Evolutionary conservation across 1,140 invertebrate genomes (phyloP), one percentile per base, ranked within the genome.

Genomic region (Sesamia nonagrioides): DNA sequence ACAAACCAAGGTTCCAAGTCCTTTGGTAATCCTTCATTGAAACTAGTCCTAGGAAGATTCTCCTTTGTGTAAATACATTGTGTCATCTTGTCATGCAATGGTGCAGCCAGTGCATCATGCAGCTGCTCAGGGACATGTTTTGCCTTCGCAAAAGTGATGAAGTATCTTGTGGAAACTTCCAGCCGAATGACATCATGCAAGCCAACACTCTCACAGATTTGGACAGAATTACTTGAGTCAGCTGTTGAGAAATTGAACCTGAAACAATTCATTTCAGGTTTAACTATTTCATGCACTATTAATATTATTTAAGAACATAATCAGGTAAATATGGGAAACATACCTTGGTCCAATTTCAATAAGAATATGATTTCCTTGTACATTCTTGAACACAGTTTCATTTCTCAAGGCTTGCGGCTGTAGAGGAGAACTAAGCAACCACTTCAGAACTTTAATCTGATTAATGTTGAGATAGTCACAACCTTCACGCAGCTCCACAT

Each of bases 201-300:
- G 7, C 97, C 97, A 66, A 99, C 96, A 79, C 98, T 97, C 81
- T 97, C 96, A 91, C 98, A 99, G 82, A 99, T 99, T 37, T 98
- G 98, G 4, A 99, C 98, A 66, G 98, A 98, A 95, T 99, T 99
- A 80, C 98, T 99, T 1, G 98, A 99, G 88, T 98, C 98, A 0
- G 98, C 97, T 50, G 98, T 99, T 9, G 98, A 99, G 92, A 99
- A 99, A 94, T 98, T 99, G 78, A 99, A 96, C 89, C 98, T 98
- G 89, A 2, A 78, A 81, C 5, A 54, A 18, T 52, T 35, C 6
- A 50, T 8, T 48, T 48, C 15, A 17, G 52, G 17, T 54, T 18
- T 7, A 18, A 17, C 6, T 18, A 45, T 18, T 58, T 11, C 17
- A 61, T 37, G 17, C 33, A 45, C 42, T 45, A 1, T 13, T 45